These are phyloP conservation scores for Quadroppia sp. DNA, from an alignment of 2,888 invertebrate species.

Conservation along the genomic window DNA sequence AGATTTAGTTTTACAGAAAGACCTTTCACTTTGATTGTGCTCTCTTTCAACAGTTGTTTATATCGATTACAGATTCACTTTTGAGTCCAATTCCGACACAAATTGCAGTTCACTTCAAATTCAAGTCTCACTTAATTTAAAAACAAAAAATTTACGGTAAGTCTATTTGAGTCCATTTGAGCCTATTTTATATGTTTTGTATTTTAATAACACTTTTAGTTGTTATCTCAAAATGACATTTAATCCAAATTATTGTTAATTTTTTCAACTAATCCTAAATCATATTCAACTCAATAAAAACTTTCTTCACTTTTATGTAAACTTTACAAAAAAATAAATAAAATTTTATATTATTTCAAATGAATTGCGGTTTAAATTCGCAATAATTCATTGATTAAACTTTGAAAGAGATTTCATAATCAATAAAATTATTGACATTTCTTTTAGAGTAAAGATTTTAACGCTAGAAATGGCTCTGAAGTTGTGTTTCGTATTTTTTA, in stretches of 20 bases:
- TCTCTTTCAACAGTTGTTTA: slow-evolving; percentile 32
- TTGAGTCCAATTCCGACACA: neutral
- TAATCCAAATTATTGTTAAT: neutral
- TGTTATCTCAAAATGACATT: too few relatives aligned
- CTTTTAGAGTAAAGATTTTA: neutral
- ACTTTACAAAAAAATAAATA: neutral
- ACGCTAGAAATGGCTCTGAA: slow-evolving; percentile 11
- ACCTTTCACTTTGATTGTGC: neutral
- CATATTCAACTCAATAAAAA: too few relatives aligned
- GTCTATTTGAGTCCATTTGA: neutral
- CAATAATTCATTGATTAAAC: neutral
- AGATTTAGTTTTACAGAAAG: neutral
- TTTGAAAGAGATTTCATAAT: slow-evolving; percentile 23
- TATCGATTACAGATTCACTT: slow-evolving; percentile 21
- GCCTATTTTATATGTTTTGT: neutral
- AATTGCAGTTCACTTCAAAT: neutral
- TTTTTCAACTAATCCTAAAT: too few relatives aligned
- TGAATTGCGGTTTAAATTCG: too few relatives aligned
- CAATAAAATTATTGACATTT: slow-evolving; percentile 10
- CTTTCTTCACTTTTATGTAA: neutral
- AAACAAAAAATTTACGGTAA: slow-evolving; percentile 4
- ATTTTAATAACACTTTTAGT: neutral
- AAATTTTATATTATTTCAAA: neutral
- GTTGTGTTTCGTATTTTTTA: slow-evolving; percentile 18
- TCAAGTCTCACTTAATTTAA: neutral